A percentile compares a stretch with the other conserved stretches of the same genome.
These are phyloP conservation scores for Aldabrachelys gigantea DNA, from an alignment of 2,113 vertebrate species.

Conservation along the genomic window DNA sequence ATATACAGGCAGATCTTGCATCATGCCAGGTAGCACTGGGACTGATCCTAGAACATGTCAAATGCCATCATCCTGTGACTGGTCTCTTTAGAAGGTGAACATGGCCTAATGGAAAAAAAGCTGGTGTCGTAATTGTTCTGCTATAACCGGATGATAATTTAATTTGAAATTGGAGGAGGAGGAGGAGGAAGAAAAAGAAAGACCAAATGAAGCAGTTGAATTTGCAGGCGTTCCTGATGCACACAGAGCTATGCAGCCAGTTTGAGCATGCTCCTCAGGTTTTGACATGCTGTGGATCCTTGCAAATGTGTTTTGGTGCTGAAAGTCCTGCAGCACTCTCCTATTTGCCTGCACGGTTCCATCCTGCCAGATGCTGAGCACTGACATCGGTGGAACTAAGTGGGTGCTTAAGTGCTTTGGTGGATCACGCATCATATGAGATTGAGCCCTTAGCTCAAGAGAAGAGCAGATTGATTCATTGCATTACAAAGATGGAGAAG, in stretches of 20 bases:
- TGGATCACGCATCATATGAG: conserved; percentile 49
- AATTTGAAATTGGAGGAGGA: background rate
- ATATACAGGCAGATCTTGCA: background rate
- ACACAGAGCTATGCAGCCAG: background rate
- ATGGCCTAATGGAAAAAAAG: background rate
- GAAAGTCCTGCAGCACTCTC: background rate
- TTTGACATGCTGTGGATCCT: background rate
- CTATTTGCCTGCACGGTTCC: conserved; percentile 35
- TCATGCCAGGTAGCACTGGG: background rate
- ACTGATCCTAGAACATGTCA: background rate
- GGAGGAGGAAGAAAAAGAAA: background rate
- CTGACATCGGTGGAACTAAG: background rate
- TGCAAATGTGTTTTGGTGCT: background rate
- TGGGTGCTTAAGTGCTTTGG: background rate
- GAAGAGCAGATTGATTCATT: conserved; percentile 1
- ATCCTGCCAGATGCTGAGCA: conserved; percentile 16
- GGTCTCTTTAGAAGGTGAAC: background rate
- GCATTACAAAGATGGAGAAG: conserved; percentile 9
- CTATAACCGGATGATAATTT: background rate
- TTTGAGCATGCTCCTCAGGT: background rate
- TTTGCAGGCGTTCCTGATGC: background rate
- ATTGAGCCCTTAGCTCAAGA: conserved; percentile 41
- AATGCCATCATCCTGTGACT: background rate
- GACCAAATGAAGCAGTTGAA: background rate
- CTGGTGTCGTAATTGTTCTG: background rate